Conservation (phyloP, 2,113 vertebrate species). For the Gymnarchus niloticus region DNA sequence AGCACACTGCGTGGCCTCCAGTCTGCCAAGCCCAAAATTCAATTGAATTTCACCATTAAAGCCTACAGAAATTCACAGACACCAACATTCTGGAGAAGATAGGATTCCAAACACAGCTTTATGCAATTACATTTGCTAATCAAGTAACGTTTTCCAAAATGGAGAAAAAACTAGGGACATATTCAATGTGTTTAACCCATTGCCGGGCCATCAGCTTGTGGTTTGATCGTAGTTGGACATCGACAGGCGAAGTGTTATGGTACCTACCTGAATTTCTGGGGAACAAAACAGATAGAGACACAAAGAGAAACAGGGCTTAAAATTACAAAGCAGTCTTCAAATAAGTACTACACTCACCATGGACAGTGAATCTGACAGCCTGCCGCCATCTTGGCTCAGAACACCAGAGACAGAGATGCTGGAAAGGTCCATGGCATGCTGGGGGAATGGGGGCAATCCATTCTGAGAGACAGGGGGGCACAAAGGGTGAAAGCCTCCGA, state of each 20-base stretch:
- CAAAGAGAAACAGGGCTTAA: not conserved
- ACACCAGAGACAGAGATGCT: constrained; percentile 80
- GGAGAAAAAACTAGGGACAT: not conserved
- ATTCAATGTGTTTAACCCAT: not conserved
- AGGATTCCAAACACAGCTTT: not conserved
- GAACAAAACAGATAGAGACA: not conserved
- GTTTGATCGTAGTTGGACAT: not conserved
- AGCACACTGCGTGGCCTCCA: not conserved
- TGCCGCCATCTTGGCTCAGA: constrained; percentile 72
- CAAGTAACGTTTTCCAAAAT: not conserved
- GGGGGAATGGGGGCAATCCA: constrained; percentile 79
- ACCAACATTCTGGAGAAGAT: not conserved
- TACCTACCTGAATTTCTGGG: not conserved
- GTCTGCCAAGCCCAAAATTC: not conserved
- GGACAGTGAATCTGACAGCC: constrained; percentile 63
- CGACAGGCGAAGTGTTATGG: not conserved
- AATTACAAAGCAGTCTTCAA: not conserved
- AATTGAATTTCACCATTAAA: not conserved
- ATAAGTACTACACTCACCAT: not conserved
- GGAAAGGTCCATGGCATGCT: constrained; percentile 84
- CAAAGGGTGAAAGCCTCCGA: constrained; percentile 74
- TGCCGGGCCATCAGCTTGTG: not conserved
- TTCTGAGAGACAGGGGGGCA: constrained; percentile 75
- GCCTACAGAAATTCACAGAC: not conserved
- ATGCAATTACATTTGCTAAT: not conserved